Evolutionary conservation across 2,113 vertebrate species (phyloP).

Genomic region (Gymnorhina tibicen): DNA sequence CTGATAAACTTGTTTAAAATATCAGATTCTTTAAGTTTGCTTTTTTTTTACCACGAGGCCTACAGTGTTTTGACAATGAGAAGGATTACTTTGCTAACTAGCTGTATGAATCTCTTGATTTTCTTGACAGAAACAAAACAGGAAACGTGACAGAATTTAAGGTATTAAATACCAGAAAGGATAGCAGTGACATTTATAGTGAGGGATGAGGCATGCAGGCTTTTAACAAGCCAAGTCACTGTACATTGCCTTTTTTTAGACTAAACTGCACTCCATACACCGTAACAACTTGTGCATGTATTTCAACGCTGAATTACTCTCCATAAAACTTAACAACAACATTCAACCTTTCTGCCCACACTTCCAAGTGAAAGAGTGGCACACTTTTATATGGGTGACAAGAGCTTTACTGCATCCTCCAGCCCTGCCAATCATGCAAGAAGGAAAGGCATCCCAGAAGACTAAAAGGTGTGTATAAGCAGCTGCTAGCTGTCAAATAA

Average conservation of each 20-base stretch:
- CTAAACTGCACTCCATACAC: not conserved
- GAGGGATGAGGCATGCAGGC: not conserved
- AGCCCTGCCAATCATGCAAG: not conserved
- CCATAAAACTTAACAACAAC: not conserved
- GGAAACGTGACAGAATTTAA: not conserved
- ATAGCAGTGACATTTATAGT: not conserved
- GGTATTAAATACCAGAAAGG: not conserved
- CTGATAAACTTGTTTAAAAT: not conserved
- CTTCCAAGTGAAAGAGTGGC: not conserved
- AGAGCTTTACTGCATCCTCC: not conserved
- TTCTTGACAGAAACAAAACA: not conserved
- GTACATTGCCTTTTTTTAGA: not conserved
- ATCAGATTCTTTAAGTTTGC: not conserved
- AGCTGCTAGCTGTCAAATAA: slow-evolving; percentile 5
- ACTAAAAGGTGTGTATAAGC: not conserved
- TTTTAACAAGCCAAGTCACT: not conserved
- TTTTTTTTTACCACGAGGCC: not conserved
- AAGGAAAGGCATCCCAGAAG: not conserved
- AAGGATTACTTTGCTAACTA: not conserved
- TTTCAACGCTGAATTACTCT: not conserved
- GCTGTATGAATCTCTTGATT: not conserved
- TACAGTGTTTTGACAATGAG: not conserved
- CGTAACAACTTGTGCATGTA: not conserved
- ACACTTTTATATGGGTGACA: not conserved
- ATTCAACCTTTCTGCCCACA: not conserved